Conservation (phyloP, 2,888 invertebrate species). For the Lordiphosa andalusiaca region DNA sequence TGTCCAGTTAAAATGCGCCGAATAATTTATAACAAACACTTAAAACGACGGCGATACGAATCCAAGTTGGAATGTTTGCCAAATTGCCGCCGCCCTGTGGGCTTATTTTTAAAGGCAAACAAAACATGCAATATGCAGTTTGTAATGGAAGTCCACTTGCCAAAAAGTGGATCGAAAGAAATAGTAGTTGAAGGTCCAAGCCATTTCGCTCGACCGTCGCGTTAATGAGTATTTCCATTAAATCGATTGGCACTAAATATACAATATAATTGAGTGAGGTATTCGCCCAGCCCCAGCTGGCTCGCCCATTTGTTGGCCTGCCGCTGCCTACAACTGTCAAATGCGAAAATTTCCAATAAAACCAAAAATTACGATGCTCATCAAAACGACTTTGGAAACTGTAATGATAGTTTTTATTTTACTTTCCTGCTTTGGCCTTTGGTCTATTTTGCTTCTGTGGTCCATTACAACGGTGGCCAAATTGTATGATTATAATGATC, state of each 20-base stretch:
- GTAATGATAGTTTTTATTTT: slow-evolving; percentile 28
- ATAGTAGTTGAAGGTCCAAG: slow-evolving; percentile 27
- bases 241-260: slow-evolving; percentile 25
- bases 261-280: neutral
- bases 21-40: slow-evolving; percentile 51
- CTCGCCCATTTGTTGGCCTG: slow-evolving; percentile 1
- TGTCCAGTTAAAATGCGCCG: slow-evolving; percentile 37
- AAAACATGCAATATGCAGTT: slow-evolving; percentile 39
- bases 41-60: slow-evolving; percentile 44
- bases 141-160: slow-evolving; percentile 13
- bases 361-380: slow-evolving; percentile 45
- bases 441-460: slow-evolving; percentile 18
- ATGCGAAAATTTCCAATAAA: slow-evolving; percentile 40
- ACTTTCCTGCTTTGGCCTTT: slow-evolving; percentile 15
- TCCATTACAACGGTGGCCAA: slow-evolving; percentile 31
- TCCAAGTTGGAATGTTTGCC: slow-evolving; percentile 52
- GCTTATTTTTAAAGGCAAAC: slow-evolving; percentile 42
- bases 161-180: slow-evolving; percentile 5
- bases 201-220: slow-evolving; percentile 6
- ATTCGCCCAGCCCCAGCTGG: slow-evolving; percentile 1
- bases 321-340: slow-evolving; percentile 35
- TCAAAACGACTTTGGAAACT: slow-evolving; percentile 42
- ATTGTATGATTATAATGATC: slow-evolving; percentile 61
- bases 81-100: slow-evolving; percentile 57
- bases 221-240: slow-evolving; percentile 34